These are phyloP conservation scores for Chrysotoxum bicinctum DNA, from an alignment of 2,888 invertebrate species.

Conservation along the genomic window DNA sequence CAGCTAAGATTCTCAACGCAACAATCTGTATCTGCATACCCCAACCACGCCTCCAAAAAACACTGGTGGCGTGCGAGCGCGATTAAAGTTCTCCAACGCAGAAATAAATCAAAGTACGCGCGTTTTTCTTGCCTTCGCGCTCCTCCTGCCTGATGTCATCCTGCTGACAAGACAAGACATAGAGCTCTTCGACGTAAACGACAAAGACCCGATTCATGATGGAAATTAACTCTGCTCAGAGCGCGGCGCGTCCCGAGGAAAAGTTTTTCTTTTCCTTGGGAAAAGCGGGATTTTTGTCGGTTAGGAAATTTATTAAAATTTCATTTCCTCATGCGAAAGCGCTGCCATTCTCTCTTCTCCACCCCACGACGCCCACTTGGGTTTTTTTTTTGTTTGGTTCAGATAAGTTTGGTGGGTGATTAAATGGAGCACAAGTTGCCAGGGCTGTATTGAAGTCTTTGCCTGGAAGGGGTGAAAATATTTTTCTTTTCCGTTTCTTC, in stretches of 20 bases:
- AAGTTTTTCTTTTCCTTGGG: conserved; percentile 55
- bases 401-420: conserved; percentile 12
- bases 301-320: conserved; percentile 67
- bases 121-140: not conserved
- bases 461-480: not conserved
- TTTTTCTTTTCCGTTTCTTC: not conserved
- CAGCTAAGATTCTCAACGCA: conserved; percentile 59
- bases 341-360: conserved; percentile 10
- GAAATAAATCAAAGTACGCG: conserved; percentile 64
- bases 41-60: conserved; percentile 15
- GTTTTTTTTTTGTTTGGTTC: not conserved
- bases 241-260: not conserved
- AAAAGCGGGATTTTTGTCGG: conserved; percentile 46
- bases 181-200: conserved; percentile 15
- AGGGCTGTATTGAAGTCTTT: not conserved
- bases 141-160: not conserved
- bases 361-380: not conserved
- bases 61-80: conserved; percentile 51
- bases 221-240: conserved; percentile 47
- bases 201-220: conserved; percentile 43
- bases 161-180: not conserved
- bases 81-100: conserved; percentile 65
- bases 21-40: conserved; percentile 50
- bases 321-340: conserved; percentile 58
- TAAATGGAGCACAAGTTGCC: conserved; percentile 47